Conservation (phyloP, 2,113 vertebrate genomes). For the Oenanthe oenanthe region DNA sequence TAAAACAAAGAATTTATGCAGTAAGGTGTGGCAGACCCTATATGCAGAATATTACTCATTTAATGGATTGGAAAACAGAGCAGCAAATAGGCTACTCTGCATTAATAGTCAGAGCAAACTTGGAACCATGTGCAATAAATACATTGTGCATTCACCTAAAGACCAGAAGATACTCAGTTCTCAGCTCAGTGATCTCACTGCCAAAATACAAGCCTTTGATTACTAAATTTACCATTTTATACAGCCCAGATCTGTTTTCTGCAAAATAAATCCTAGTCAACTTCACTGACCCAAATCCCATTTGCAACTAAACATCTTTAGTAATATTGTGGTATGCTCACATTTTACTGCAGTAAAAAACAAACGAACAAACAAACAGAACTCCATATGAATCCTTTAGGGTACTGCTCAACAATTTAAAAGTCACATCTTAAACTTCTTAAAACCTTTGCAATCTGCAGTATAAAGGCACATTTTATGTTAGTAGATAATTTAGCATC, state of each 20-base stretch:
- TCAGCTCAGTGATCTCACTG: constrained; percentile 28
- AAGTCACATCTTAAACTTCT: constrained; percentile 79
- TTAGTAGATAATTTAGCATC: constrained; percentile 79
- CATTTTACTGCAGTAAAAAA: constrained; percentile 65
- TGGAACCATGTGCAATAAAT: constrained; percentile 26
- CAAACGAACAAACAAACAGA: not conserved
- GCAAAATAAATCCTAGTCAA: constrained; percentile 67
- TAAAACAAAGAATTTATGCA: constrained; percentile 81
- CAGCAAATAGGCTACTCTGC: constrained; percentile 42
- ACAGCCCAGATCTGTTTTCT: constrained; percentile 37
- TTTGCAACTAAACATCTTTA: constrained; percentile 70
- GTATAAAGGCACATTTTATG: constrained; percentile 80
- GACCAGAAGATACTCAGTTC: constrained; percentile 37
- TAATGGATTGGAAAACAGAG: constrained; percentile 46
- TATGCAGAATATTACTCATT: constrained; percentile 47
- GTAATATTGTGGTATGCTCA: constrained; percentile 33
- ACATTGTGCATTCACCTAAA: constrained; percentile 39
- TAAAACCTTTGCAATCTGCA: constrained; percentile 78
- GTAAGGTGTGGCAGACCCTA: constrained; percentile 80
- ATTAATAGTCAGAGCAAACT: constrained; percentile 19
- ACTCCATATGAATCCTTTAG: constrained; percentile 68
- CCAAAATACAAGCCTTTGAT: constrained; percentile 23
- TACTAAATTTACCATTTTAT: constrained; percentile 46
- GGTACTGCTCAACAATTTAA: constrained; percentile 76
- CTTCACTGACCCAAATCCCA: constrained; percentile 73